Percentiles rank a stretch among this genome's conserved stretches.
Conservation (phyloP, 2,797 vertebrate genomes). For the Tarsius wallacei region DNA sequence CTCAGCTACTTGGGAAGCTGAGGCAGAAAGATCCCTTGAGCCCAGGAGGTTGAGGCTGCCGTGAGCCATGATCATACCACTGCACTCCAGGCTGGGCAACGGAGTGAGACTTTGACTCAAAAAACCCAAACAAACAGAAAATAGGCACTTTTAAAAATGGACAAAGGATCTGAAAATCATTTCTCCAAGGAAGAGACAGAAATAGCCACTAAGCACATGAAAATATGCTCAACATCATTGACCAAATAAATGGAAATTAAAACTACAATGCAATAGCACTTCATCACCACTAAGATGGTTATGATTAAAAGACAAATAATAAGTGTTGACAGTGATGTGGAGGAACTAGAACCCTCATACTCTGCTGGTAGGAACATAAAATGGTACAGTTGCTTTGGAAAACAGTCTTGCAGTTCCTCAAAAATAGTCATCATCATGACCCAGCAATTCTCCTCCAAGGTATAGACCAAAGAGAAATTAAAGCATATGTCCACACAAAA, state of each 20-base stretch:
- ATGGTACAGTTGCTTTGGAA: background rate
- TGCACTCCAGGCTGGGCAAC: too few species aligned
- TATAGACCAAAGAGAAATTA: background rate
- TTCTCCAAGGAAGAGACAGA: background rate
- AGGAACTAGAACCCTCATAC: background rate
- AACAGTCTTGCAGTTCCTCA: background rate
- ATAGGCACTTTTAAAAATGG: background rate
- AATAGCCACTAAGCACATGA: background rate
- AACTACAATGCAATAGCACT: background rate
- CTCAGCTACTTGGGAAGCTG: too few species aligned
- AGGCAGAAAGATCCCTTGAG: background rate
- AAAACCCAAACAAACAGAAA: too few species aligned
- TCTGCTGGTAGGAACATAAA: background rate
- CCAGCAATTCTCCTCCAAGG: background rate
- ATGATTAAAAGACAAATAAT: background rate
- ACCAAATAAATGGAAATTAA: background rate
- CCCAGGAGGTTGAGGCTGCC: too few species aligned
- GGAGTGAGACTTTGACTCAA: too few species aligned
- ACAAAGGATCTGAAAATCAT: background rate
- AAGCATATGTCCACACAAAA: background rate
- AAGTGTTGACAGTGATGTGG: background rate
- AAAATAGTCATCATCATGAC: too few species aligned
- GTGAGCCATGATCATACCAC: fast-evolving
- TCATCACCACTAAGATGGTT: background rate
- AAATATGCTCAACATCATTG: background rate